Conservation (phyloP, 1,140 invertebrate species). For the Bombus sibiricus region DNA sequence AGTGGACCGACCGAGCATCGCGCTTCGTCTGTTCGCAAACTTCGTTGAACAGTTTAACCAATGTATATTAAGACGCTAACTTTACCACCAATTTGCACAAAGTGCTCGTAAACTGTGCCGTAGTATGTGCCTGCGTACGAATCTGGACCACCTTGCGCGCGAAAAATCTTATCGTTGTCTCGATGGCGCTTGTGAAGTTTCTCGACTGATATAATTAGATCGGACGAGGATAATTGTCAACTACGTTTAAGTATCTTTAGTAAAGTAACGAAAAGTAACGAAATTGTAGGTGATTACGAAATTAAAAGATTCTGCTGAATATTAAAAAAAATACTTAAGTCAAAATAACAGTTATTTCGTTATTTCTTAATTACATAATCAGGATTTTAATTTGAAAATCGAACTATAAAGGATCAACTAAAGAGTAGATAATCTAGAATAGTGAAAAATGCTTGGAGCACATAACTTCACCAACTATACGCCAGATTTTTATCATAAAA, state of each 20-base stretch:
- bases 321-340: too few species aligned
- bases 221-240: background rate
- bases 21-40: constrained; percentile 63
- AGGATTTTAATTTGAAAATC: too few species aligned
- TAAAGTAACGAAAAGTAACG: background rate
- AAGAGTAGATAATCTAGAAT: background rate
- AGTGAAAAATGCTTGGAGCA: background rate
- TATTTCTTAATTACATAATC: too few species aligned
- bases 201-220: background rate
- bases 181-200: background rate
- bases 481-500: background rate
- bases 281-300: background rate
- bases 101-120: constrained; percentile 65
- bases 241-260: background rate
- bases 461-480: background rate
- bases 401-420: too few species aligned
- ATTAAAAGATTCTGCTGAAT: background rate
- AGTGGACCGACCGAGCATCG: constrained; percentile 60
- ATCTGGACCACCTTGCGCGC: constrained; percentile 16
- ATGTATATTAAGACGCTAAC: constrained; percentile 72
- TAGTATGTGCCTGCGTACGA: constrained; percentile 38
- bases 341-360: too few species aligned
- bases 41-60: constrained; percentile 69
- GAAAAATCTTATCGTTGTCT: constrained; percentile 10
- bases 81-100: constrained; percentile 70